These are phyloP conservation scores for Corella eumyota DNA, from an alignment of 23 tunicate genomes.

Conservation along the genomic window DNA sequence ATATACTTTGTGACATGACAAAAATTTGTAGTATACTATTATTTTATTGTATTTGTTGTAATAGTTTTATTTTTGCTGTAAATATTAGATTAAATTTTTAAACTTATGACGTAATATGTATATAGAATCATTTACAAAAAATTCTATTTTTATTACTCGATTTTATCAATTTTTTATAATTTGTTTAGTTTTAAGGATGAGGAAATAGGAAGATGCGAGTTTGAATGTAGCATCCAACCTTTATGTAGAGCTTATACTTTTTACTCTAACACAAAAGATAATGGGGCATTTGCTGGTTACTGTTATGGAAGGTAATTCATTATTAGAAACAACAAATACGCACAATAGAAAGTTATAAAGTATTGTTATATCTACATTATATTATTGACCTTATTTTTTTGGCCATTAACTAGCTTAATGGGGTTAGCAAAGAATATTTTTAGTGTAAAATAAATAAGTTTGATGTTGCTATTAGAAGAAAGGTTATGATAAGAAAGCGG, in stretches of 20 bases:
- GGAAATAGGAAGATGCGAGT: conserved; percentile 30
- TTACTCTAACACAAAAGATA: conserved; percentile 5
- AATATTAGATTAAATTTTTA: not conserved
- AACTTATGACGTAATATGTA: not conserved
- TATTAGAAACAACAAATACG: too few relatives aligned
- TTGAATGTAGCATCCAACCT: conserved; percentile 61
- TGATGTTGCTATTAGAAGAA: too few relatives aligned
- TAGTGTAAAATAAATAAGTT: too few relatives aligned
- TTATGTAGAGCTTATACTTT: conserved; percentile 49
- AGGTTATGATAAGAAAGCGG: too few relatives aligned
- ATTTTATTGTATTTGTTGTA: too few relatives aligned
- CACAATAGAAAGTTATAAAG: too few relatives aligned
- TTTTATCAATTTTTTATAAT: not conserved
- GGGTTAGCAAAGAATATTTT: too few relatives aligned
- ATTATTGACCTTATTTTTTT: too few relatives aligned
- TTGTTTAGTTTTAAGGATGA: conserved; percentile 29
- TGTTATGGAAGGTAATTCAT: conserved; percentile 52
- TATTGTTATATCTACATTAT: too few relatives aligned
- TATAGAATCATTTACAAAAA: not conserved
- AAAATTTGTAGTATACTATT: too few relatives aligned
- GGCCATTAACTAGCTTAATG: too few relatives aligned
- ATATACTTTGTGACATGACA: too few relatives aligned
- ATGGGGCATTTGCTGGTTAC: conserved; percentile 22
- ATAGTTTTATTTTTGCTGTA: not conserved
- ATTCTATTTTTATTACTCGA: not conserved